Conservation (phyloP, 2,888 invertebrate genomes). For the Drosophila fungiperda region DNA sequence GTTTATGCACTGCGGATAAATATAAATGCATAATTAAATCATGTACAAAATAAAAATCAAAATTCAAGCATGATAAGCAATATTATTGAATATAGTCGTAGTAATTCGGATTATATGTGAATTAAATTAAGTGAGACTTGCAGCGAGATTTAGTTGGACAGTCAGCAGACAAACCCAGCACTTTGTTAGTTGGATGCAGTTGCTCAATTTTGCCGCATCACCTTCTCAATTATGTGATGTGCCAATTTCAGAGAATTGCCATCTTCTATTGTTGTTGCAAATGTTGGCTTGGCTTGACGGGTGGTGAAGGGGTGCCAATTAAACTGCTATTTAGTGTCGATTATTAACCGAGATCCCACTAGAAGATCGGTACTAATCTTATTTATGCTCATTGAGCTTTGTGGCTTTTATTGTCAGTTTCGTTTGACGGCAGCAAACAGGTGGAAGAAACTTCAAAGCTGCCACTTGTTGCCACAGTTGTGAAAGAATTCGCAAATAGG, state of each 20-base stretch:
- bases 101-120: conserved; percentile 2
- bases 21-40: not conserved
- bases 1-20: not conserved
- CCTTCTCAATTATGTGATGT: conserved; percentile 60
- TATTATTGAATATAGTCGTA: conserved; percentile 3
- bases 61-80: conserved; percentile 31
- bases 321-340: conserved; percentile 74
- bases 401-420: conserved; percentile 53
- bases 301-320: conserved; percentile 62
- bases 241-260: conserved; percentile 40
- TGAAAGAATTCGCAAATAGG: conserved; percentile 51
- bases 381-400: conserved; percentile 71
- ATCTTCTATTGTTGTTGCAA: conserved; percentile 38
- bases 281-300: not conserved
- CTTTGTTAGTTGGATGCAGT: conserved; percentile 44
- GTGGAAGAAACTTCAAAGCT: conserved; percentile 45
- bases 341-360: conserved; percentile 51
- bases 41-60: not conserved
- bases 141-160: conserved; percentile 16
- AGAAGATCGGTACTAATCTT: conserved; percentile 65
- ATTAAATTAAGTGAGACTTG: conserved; percentile 23
- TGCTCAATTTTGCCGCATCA: conserved; percentile 62
- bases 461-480: conserved; percentile 57
- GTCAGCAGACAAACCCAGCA: conserved; percentile 47
- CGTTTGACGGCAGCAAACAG: conserved; percentile 21